Percentiles rank a stretch among this genome's conserved stretches.
Conservation (phyloP, 2,113 vertebrate species). For the Corynorhinus townsendii region DNA sequence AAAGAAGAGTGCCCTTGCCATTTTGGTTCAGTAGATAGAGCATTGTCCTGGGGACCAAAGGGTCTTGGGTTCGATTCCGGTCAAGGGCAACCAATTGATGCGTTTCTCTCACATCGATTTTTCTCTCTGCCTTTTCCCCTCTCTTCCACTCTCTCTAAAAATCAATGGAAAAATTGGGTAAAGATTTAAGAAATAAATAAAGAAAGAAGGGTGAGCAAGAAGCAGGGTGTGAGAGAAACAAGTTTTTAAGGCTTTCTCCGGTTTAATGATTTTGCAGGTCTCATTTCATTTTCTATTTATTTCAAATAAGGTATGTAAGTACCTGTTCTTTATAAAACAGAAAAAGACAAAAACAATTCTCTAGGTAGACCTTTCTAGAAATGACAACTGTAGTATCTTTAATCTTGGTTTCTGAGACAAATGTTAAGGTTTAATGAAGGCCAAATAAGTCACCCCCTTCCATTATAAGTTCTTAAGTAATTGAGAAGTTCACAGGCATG, state of each 20-base stretch:
- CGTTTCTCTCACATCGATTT: background rate
- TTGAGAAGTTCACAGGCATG: background rate
- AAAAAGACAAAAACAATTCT: background rate
- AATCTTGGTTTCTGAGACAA: background rate
- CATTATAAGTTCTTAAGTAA: background rate
- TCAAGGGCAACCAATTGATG: background rate
- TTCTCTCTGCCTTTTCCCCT: background rate
- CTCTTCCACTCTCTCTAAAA: background rate
- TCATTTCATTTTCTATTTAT: background rate
- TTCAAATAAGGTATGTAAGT: background rate
- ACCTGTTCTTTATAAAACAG: background rate
- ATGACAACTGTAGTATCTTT: background rate
- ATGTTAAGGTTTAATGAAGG: background rate
- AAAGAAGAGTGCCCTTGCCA: accelerated
- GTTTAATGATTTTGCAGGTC: background rate
- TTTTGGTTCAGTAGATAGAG: background rate
- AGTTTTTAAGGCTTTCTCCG: background rate
- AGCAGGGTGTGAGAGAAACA: accelerated
- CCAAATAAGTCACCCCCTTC: background rate
- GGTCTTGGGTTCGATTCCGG: background rate
- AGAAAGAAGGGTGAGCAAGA: background rate
- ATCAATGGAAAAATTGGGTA: background rate
- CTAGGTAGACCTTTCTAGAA: background rate
- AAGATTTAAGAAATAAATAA: too few species aligned
- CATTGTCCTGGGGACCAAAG: background rate